Percentiles rank a stretch among this genome's conserved stretches.
Evolutionary conservation across 2,888 invertebrate species (phyloP).

Genomic region (Ectropis crepuscularia): DNA sequence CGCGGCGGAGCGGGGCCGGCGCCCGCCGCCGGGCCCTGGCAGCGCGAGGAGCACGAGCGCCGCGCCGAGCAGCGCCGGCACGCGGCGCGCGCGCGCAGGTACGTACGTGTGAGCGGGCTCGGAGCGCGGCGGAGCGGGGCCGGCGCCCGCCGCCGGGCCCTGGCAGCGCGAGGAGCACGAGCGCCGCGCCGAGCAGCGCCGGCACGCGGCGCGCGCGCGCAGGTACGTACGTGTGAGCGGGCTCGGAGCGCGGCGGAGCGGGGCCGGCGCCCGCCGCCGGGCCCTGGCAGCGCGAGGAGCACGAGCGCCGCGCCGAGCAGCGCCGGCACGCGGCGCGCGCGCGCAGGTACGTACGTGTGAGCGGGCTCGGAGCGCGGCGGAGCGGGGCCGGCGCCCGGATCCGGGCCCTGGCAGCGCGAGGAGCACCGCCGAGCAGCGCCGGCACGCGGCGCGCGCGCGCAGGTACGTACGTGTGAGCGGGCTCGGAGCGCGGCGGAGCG

Average conservation of each 20-base stretch:
- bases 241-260: constrained; percentile 51
- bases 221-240: constrained; percentile 49
- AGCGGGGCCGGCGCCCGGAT: constrained; percentile 55
- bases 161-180: constrained; percentile 98
- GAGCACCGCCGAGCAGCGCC: constrained; percentile 86
- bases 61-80: constrained; percentile 72
- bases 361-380: constrained; percentile 43
- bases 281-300: constrained; percentile 97
- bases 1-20: constrained; percentile 54
- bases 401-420: constrained; percentile 97
- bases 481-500: constrained; percentile 57
- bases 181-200: constrained; percentile 82
- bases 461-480: constrained; percentile 47
- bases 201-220: constrained; percentile 58
- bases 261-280: constrained; percentile 78
- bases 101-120: neutral
- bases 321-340: constrained; percentile 60
- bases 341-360: constrained; percentile 53
- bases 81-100: constrained; percentile 63
- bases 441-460: constrained; percentile 58
- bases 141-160: constrained; percentile 86
- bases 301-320: constrained; percentile 88
- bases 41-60: constrained; percentile 95
- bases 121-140: constrained; percentile 50
- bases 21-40: constrained; percentile 92